A percentile compares a stretch with the other conserved stretches of the same genome.
Conservation (phyloP, 2,888 invertebrate genomes). For the Agriotes lineatus region DNA sequence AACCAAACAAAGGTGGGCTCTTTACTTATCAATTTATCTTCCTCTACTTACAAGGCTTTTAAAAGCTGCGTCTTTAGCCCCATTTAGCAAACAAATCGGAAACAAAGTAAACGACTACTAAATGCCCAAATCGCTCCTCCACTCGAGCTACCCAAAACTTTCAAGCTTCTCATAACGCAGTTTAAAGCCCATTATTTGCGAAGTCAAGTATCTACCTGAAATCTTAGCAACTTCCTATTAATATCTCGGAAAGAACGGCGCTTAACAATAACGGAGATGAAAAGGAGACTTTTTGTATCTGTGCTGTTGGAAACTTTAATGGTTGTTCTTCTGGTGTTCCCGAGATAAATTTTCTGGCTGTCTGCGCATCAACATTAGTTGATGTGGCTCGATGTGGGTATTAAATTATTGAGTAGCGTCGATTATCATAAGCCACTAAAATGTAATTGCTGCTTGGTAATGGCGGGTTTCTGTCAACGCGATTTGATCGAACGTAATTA, state of each 20-base stretch:
- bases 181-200: conserved; percentile 8
- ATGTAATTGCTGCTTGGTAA: conserved; percentile 1
- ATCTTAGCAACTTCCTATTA: conserved; percentile 11
- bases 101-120: conserved; percentile 1
- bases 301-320: background rate
- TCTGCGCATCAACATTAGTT: background rate
- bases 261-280: background rate
- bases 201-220: conserved; percentile 12
- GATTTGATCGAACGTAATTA: too few relatives aligned
- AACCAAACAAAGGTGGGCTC: background rate
- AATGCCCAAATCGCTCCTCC: background rate
- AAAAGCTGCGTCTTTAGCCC: too few relatives aligned
- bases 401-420: background rate
- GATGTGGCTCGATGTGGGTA: background rate
- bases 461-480: too few relatives aligned
- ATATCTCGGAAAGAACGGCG: background rate
- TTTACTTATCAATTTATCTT: conserved; percentile 2
- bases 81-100: conserved; percentile 1
- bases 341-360: too few relatives aligned
- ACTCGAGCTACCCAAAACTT: background rate
- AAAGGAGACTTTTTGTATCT: background rate
- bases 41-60: background rate
- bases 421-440: background rate
- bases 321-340: background rate
- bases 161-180: conserved; percentile 1